These are phyloP conservation scores for Camponotus floridanus DNA, from an alignment of 1,140 invertebrate genomes.

Conservation along the genomic window DNA sequence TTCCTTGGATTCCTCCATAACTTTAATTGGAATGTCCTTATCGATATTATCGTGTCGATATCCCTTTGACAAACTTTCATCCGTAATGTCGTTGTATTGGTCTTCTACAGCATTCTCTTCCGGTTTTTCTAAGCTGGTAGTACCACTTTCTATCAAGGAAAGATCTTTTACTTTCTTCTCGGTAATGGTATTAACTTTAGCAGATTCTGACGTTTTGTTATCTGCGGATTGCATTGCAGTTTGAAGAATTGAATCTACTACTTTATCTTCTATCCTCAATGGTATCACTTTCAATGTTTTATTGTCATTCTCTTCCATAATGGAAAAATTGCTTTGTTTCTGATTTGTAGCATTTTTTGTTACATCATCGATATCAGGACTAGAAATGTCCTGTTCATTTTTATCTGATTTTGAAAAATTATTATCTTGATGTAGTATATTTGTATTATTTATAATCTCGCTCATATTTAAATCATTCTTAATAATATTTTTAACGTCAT, in stretches of 20 bases:
- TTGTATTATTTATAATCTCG: constrained; percentile 40
- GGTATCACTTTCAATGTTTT: constrained; percentile 66
- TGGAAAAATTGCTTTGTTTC: not conserved
- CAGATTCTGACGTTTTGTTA: constrained; percentile 11
- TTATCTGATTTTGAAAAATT: not conserved
- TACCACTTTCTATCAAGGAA: not conserved
- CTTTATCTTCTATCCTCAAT: constrained; percentile 41
- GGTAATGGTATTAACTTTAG: constrained; percentile 21
- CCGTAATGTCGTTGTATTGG: constrained; percentile 83
- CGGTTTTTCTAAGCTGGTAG: constrained; percentile 68
- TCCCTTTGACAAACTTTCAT: constrained; percentile 76
- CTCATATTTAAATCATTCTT: not conserved
- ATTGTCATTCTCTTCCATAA: constrained; percentile 33
- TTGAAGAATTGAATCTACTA: constrained; percentile 35
- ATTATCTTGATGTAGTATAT: not conserved
- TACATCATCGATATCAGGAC: too few relatives aligned
- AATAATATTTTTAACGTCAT: not conserved
- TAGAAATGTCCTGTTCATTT: too few relatives aligned
- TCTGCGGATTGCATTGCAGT: not conserved
- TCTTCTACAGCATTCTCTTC: constrained; percentile 81
- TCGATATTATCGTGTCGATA: constrained; percentile 61
- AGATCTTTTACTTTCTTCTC: constrained; percentile 25
- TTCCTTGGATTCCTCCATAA: constrained; percentile 50
- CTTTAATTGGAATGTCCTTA: constrained; percentile 41
- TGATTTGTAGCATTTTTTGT: not conserved